Evolutionary conservation across 2,113 vertebrate species (phyloP).

Genomic region (Trinectes maculatus): DNA sequence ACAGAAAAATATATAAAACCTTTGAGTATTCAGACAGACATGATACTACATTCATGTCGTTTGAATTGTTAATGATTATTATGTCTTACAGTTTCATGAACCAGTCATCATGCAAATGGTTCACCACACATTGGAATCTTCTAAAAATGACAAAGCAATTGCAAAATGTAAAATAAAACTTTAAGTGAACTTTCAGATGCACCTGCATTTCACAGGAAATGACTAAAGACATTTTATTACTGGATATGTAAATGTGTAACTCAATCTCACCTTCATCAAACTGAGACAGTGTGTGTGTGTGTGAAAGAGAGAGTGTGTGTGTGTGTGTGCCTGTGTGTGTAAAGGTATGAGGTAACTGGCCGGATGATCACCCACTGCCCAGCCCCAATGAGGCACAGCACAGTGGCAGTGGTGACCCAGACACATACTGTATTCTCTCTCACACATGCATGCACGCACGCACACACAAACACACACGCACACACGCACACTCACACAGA

Average conservation of each 20-base stretch:
- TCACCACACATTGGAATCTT: too few species aligned
- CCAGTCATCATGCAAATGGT: too few species aligned
- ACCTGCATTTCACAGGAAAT: too few species aligned
- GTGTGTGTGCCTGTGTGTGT: slow-evolving; percentile 6
- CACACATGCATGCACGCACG: slow-evolving; percentile 35
- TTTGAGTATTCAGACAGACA: too few species aligned
- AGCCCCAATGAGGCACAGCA: slow-evolving; percentile 74
- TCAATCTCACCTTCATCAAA: too few species aligned
- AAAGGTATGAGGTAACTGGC: slow-evolving; percentile 90
- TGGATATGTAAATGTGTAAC: too few species aligned
- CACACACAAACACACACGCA: slow-evolving; percentile 73
- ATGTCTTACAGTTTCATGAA: too few species aligned
- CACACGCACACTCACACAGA: too few species aligned
- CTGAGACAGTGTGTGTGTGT: slow-evolving; percentile 61
- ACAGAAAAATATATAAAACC: background rate
- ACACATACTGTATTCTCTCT: background rate
- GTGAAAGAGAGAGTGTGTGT: slow-evolving; percentile 39
- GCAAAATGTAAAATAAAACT: too few species aligned
- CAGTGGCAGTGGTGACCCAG: background rate
- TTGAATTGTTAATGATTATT: background rate
- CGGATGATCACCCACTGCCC: slow-evolving; percentile 83
- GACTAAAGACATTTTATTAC: too few species aligned
- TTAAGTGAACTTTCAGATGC: too few species aligned
- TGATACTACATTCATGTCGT: background rate
- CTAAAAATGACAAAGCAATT: too few species aligned